These are phyloP conservation scores for Deroplatys truncata DNA, from an alignment of 2,888 invertebrate species.

Conservation along the genomic window DNA sequence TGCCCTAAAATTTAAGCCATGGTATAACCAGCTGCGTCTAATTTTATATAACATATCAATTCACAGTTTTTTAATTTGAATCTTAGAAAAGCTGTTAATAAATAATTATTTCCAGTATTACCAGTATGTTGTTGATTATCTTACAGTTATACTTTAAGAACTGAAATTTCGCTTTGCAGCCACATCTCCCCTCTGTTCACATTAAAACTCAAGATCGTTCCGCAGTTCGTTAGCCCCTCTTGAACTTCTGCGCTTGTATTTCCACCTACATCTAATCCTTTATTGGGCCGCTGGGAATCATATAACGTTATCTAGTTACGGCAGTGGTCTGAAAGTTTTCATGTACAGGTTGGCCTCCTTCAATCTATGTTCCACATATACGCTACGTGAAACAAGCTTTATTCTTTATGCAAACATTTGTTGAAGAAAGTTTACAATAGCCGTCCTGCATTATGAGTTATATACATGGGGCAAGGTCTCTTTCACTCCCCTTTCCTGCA, in stretches of 20 bases:
- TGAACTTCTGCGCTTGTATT: not conserved
- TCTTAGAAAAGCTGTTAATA: too few relatives aligned
- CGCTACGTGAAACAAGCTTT: not conserved
- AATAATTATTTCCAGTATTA: too few relatives aligned
- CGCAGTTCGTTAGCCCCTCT: not conserved
- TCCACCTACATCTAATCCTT: not conserved
- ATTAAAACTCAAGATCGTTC: not conserved
- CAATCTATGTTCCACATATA: slow-evolving; percentile 1
- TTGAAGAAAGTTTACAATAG: slow-evolving; percentile 10
- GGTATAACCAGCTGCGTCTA: too few relatives aligned
- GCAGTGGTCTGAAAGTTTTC: not conserved
- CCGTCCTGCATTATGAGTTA: not conserved
- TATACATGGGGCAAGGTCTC: not conserved
- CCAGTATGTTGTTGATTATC: too few relatives aligned
- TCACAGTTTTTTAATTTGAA: too few relatives aligned
- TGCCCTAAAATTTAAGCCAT: too few relatives aligned
- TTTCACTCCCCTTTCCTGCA: not conserved
- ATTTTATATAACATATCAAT: too few relatives aligned
- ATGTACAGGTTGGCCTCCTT: not conserved
- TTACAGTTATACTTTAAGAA: too few relatives aligned
- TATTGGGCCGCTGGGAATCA: not conserved
- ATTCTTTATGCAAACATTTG: slow-evolving; percentile 11
- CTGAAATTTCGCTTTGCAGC: too few relatives aligned
- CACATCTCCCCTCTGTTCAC: not conserved
- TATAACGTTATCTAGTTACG: not conserved